Evolutionary conservation across 1,140 invertebrate genomes (phyloP).

Genomic region (Drosophila bocki): DNA sequence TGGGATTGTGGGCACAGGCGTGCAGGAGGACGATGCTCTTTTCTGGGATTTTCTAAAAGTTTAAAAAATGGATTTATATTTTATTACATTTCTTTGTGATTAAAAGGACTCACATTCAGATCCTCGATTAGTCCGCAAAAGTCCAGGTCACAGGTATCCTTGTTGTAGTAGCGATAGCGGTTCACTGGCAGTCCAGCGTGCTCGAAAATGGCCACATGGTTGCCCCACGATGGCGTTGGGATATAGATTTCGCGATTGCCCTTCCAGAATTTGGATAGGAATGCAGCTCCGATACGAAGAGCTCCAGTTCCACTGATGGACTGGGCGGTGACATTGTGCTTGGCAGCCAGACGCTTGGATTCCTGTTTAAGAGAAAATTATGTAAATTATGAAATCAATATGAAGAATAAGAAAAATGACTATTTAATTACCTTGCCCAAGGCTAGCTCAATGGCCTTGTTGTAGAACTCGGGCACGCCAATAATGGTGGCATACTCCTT

Average conservation of each 20-base stretch:
- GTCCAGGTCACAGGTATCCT: conserved; percentile 97
- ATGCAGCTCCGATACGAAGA: conserved; percentile 95
- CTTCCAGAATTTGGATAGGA: conserved; percentile 94
- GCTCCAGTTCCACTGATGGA: conserved; percentile 98
- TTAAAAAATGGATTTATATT: background rate
- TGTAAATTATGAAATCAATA: too few species aligned
- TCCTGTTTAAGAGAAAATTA: conserved; percentile 70
- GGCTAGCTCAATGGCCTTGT: conserved; percentile 93
- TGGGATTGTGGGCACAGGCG: conserved; percentile 99
- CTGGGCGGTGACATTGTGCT: conserved; percentile 89
- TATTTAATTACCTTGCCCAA: conserved; percentile 89
- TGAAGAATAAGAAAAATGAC: background rate
- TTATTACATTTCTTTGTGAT: background rate
- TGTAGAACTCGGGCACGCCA: conserved; percentile 93
- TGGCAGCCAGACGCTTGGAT: conserved; percentile 90
- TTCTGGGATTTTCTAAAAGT: conserved; percentile 95
- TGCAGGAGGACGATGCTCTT: conserved; percentile 97
- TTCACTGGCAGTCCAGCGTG: conserved; percentile 94
- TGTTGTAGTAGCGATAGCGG: conserved; percentile 97
- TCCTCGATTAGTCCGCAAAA: conserved; percentile 96
- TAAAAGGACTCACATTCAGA: conserved; percentile 89
- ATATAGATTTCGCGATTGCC: conserved; percentile 95
- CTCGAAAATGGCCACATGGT: conserved; percentile 98
- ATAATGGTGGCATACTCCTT: conserved; percentile 98
- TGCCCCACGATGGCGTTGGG: conserved; percentile 99